phyloP scores from a whole-genome alignment of 2,797 vertebrate species.

The Limosa lapponica region DNA sequence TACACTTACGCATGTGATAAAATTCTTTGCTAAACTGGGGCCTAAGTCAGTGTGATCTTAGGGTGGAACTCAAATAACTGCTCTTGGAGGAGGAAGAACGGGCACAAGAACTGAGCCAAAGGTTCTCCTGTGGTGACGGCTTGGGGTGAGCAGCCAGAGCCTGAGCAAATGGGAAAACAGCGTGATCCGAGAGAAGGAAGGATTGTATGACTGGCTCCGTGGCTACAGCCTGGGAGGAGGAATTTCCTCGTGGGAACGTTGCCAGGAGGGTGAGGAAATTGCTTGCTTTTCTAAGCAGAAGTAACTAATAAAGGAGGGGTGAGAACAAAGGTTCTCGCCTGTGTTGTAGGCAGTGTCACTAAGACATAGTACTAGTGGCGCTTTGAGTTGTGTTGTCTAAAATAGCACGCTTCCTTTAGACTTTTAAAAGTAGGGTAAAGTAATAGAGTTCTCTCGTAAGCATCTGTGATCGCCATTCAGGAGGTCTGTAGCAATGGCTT shows the following conservation, averaged over 20 bases:
- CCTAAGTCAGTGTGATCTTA: constrained; percentile 39
- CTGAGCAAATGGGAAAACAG: neutral
- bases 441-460: neutral
- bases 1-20: constrained; percentile 16
- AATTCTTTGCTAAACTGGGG: constrained; percentile 53
- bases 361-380: neutral
- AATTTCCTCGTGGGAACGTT: neutral
- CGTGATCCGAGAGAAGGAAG: neutral
- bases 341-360: neutral
- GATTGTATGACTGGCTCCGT: neutral
- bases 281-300: constrained; percentile 28
- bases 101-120: neutral
- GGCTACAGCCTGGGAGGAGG: neutral
- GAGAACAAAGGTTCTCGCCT: neutral
- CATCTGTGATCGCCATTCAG: neutral
- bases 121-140: neutral
- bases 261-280: constrained; percentile 47
- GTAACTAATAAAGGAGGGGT: neutral
- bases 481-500: neutral
- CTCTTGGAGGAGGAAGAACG: neutral
- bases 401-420: neutral
- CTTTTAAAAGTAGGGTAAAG: neutral
- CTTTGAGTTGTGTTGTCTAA: neutral
- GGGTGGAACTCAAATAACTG: constrained; percentile 40
- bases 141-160: neutral